Percentiles rank a stretch among this genome's conserved stretches.
These are phyloP conservation scores for Palythoa grandis DNA, from an alignment of 92 coral and sea anemone genomes.

Conservation along the genomic window DNA sequence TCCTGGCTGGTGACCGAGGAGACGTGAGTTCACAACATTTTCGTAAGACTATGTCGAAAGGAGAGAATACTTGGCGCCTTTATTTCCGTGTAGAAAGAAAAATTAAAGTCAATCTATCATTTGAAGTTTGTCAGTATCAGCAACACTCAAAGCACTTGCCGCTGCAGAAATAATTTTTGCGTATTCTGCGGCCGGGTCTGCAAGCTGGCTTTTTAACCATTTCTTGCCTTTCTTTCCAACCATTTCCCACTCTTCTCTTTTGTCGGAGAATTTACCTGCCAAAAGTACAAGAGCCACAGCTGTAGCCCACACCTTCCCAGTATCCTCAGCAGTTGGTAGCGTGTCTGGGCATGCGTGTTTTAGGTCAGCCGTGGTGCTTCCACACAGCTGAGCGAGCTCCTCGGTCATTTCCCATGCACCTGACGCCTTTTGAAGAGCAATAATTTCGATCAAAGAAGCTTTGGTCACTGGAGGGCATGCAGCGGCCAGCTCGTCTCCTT, in stretches of 20 bases:
- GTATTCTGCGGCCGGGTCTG: constrained; percentile 23
- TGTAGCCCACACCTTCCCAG: constrained; percentile 77
- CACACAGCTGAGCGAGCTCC: constrained; percentile 63
- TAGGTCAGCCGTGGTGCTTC: constrained; percentile 42
- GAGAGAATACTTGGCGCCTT: no score
- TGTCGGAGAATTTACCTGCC: constrained; percentile 50
- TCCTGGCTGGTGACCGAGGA: no score
- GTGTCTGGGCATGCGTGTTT: constrained; percentile 62
- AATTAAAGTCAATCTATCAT: not conserved
- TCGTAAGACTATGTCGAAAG: no score
- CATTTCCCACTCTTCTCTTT: constrained; percentile 87
- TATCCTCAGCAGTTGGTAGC: constrained; percentile 41
- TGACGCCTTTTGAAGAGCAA: constrained; percentile 82
- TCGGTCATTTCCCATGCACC: constrained; percentile 83
- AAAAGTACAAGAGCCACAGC: constrained; percentile 67
- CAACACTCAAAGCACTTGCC: not conserved
- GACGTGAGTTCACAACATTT: no score
- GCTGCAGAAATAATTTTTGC: constrained; percentile 1
- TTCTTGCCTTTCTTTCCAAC: constrained; percentile 71
- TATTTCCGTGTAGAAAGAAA: not conserved
- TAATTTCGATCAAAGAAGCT: constrained; percentile 22
- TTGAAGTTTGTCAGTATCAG: not conserved
- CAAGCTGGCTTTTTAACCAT: constrained; percentile 74
- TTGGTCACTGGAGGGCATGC: not conserved
- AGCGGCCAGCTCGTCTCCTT: not conserved